Percentiles rank a stretch among this genome's conserved stretches.
Conservation (phyloP, 2,797 vertebrate genomes). For the Phoeniculus purpureus region DNA sequence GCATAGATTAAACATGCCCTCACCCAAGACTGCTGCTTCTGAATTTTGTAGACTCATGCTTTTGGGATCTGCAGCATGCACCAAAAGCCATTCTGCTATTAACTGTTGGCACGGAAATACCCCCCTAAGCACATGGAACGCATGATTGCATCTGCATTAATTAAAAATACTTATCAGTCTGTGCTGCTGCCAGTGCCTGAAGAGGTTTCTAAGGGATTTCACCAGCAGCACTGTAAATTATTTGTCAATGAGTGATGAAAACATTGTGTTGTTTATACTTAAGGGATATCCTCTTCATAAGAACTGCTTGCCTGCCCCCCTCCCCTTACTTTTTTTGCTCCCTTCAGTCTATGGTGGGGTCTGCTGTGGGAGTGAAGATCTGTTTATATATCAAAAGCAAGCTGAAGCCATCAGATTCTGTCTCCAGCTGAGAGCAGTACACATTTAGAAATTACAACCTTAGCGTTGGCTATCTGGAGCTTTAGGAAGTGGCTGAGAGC, state of each 20-base stretch:
- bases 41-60: not conserved
- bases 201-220: constrained; percentile 63
- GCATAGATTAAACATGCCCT: not conserved
- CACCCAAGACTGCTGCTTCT: not conserved
- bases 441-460: constrained; percentile 71
- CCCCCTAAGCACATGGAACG: not conserved
- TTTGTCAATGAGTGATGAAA: constrained; percentile 71
- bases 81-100: constrained; percentile 1
- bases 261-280: constrained; percentile 65
- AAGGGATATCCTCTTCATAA: constrained; percentile 49
- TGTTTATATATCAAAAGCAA: constrained; percentile 72
- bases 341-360: constrained; percentile 44
- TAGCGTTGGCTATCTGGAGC: constrained; percentile 71
- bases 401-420: constrained; percentile 60
- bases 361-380: constrained; percentile 59
- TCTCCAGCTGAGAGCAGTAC: constrained; percentile 66
- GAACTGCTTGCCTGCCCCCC: constrained; percentile 20
- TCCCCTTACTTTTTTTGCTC: not conserved
- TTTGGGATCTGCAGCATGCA: not conserved
- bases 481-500: constrained; percentile 75
- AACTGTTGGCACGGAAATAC: not conserved
- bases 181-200: constrained; percentile 24
- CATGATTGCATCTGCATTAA: constrained; percentile 26
- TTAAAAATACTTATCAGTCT: constrained; percentile 54
- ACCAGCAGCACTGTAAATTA: constrained; percentile 46